Evolutionary conservation across 2,888 invertebrate genomes (phyloP), one percentile per base, ranked within the genome.

Genomic region (Morpho helenor): DNA sequence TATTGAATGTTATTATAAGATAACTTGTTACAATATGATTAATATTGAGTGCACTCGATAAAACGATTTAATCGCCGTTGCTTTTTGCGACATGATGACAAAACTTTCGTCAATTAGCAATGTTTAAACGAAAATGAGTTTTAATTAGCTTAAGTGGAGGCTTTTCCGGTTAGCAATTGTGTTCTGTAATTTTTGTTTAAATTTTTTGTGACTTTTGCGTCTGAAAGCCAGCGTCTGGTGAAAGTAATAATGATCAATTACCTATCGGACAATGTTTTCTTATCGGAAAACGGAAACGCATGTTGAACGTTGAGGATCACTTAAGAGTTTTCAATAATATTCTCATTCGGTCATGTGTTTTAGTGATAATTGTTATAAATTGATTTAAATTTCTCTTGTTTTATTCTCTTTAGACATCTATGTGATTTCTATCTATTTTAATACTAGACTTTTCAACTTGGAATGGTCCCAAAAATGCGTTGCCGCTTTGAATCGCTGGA

Each of bases 141-240:
- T 72, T 75, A 77, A 82, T 80, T 77, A 76, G 73, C 65, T 69
- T 73, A 70, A 77, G 68, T 67, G 71, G 74, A 77, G 84, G 81
- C 82, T 84, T 88, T 87, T 86, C 85, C 84, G 79, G 75, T 70
- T 65, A 62, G 63, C 69, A 66, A 59, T 64, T 64, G 60, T 60
- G 59, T 56, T 62, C 58, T 49, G 60, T 52, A 49, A 60, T 40
- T 39, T 8, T 51, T 52, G 55, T 51, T 51, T 16, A 16, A 44
- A 44, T 63, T 63, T 61, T 64, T 61, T 54, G 31, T 40, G 23
- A 8, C 41, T 54, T 49, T n/a, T 31, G 31, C 16, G 22, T 46
- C 59, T 62, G 56, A 49, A 52, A 49, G 8, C 45, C 52, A 1
- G 16, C 16, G 16, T 16, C 16, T 16, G 45, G 49, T 56, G 55